Conservation (phyloP, 2,113 vertebrate species). For the Phaethornis superciliosus region DNA sequence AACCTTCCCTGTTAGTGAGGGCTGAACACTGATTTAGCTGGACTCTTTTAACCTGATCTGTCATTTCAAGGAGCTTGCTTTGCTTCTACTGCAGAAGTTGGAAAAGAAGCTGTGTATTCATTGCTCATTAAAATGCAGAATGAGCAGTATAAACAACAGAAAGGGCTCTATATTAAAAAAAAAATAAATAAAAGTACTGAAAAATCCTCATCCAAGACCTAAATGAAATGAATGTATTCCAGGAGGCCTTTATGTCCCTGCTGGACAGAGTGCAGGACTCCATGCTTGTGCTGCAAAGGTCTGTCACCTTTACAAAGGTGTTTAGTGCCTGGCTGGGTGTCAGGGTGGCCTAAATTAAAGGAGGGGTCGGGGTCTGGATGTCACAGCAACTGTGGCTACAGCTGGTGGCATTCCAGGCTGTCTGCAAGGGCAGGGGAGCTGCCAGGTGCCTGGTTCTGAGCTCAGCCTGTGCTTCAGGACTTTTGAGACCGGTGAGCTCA, state of each 20-base stretch:
- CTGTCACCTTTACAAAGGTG: fast-evolving
- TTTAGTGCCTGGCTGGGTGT: not conserved
- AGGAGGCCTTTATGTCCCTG: not conserved
- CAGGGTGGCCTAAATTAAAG: fast-evolving
- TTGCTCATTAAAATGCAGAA: not conserved
- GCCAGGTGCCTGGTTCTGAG: not conserved
- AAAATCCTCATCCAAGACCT: not conserved
- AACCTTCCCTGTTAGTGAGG: not conserved
- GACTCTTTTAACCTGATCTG: not conserved
- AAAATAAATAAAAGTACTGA: no score
- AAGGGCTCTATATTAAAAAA: not conserved
- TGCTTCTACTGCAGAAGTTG: not conserved
- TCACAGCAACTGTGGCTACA: not conserved
- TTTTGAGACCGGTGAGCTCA: not conserved
- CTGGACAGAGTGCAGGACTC: not conserved
- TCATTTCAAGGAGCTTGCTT: not conserved
- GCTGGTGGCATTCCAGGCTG: not conserved
- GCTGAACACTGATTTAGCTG: not conserved
- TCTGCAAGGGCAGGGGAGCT: not conserved
- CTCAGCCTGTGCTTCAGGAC: not conserved
- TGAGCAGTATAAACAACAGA: not conserved
- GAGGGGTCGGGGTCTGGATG: not conserved
- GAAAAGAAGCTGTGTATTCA: not conserved
- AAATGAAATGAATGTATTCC: not conserved
- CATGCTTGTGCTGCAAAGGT: fast-evolving